These are phyloP conservation scores for Abrostola tripartita DNA, from an alignment of 2,888 invertebrate species.

Conservation along the genomic window DNA sequence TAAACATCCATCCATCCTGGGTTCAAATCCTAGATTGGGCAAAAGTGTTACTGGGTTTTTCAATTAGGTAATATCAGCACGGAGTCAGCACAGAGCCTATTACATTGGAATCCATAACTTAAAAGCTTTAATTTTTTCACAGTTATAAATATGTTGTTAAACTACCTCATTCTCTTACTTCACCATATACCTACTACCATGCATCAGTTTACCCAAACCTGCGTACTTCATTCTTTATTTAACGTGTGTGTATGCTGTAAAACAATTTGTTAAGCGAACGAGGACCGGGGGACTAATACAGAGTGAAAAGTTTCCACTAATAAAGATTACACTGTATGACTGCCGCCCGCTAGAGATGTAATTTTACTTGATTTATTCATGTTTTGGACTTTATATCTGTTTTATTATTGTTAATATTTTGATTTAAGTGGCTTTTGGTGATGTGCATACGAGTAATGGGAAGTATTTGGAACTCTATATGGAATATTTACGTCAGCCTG, in stretches of 20 bases:
- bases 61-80: too few relatives aligned
- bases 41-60: too few relatives aligned
- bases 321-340: conserved; percentile 64
- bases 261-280: conserved; percentile 69
- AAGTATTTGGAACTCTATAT: too few relatives aligned
- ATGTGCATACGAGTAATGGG: too few relatives aligned
- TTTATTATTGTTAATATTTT: conserved; percentile 16
- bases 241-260: conserved; percentile 55
- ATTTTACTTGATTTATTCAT: conserved; percentile 45
- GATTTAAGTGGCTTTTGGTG: background rate
- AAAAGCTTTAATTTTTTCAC: too few relatives aligned
- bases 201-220: conserved; percentile 18
- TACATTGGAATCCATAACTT: too few relatives aligned
- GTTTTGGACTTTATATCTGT: conserved; percentile 20
- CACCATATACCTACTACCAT: background rate
- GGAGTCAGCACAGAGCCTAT: too few relatives aligned
- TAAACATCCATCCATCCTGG: too few relatives aligned
- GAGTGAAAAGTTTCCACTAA: conserved; percentile 70
- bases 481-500: too few relatives aligned
- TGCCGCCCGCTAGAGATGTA: conserved; percentile 51
- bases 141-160: too few relatives aligned
- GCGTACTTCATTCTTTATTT: conserved; percentile 28
- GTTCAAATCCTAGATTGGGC: too few relatives aligned
- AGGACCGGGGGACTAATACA: conserved; percentile 67
- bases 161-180: background rate